A percentile compares a stretch with the other conserved stretches of the same genome.
phyloP scores from a whole-genome alignment of 2,113 vertebrate genomes.

The Dasyprocta punctata region DNA sequence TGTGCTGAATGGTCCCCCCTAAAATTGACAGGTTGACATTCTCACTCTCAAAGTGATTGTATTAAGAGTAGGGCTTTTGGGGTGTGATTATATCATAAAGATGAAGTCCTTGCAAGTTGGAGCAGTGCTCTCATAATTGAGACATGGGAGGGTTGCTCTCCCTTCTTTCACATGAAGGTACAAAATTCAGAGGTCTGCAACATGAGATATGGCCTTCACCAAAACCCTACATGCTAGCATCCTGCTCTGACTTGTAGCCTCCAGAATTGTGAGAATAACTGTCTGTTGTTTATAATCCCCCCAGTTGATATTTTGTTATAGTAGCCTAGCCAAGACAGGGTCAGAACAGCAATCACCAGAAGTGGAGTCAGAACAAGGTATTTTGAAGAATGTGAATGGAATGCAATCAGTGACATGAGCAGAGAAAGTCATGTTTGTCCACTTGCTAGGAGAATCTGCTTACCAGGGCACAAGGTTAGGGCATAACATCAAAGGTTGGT shows the following conservation, averaged over 20 bases:
- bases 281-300: not conserved
- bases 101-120: not conserved
- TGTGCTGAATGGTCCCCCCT: not conserved
- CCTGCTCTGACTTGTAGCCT: not conserved
- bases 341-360: conserved; percentile 44
- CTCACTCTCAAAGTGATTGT: not conserved
- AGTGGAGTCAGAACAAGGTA: not conserved
- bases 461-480: not conserved
- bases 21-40: not conserved
- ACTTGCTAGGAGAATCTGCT: not conserved
- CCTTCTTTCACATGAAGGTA: not conserved
- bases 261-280: not conserved
- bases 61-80: not conserved
- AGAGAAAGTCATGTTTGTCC: not conserved
- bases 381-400: not conserved
- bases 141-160: not conserved
- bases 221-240: not conserved
- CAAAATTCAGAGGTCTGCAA: not conserved
- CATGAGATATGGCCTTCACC: not conserved
- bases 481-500: not conserved
- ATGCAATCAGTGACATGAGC: not conserved
- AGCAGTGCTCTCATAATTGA: not conserved
- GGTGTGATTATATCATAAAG: not conserved
- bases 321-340: not conserved
- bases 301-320: not conserved